A percentile compares a stretch with the other conserved stretches of the same genome.
These are phyloP conservation scores for Cryptus armator DNA, from an alignment of 2,888 invertebrate species.

Conservation along the genomic window DNA sequence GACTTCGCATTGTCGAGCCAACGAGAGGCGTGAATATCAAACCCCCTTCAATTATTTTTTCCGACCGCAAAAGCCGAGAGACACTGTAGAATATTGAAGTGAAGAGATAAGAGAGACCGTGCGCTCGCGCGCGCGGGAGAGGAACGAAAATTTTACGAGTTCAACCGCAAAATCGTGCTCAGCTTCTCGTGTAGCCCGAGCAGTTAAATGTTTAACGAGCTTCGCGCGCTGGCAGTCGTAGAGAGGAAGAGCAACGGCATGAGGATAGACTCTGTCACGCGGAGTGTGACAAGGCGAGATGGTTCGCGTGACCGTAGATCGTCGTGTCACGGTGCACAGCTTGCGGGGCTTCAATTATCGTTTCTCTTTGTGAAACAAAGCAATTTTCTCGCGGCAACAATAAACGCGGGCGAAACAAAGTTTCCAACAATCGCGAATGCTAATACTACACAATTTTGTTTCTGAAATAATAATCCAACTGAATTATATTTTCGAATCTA, in stretches of 20 bases:
- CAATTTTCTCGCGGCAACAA: conserved; percentile 4
- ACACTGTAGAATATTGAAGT: conserved; percentile 40
- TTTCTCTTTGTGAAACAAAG: conserved; percentile 14
- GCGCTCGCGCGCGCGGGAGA: conserved; percentile 15
- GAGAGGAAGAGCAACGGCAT: conserved; percentile 17
- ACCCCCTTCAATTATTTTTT: conserved; percentile 38
- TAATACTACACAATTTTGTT: neutral
- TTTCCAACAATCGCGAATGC: neutral
- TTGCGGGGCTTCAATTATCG: conserved; percentile 42
- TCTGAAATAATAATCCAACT: too few relatives aligned
- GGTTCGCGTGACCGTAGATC: conserved; percentile 53
- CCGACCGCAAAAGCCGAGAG: conserved; percentile 25
- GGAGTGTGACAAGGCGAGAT: conserved; percentile 58
- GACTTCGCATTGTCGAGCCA: neutral
- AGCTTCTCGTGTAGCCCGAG: conserved; percentile 50
- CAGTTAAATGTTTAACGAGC: conserved; percentile 66
- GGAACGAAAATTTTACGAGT: conserved; percentile 69
- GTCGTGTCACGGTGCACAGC: conserved; percentile 38
- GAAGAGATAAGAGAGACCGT: conserved; percentile 17
- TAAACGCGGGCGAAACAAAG: neutral
- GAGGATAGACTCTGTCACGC: conserved; percentile 28
- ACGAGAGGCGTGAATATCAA: conserved; percentile 46
- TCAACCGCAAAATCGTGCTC: conserved; percentile 72
- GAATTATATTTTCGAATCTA: neutral
- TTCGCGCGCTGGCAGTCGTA: neutral